A percentile compares a stretch with the other conserved stretches of the same genome.
Conservation (phyloP, 1,140 invertebrate genomes). For the Musca vetustissima region DNA sequence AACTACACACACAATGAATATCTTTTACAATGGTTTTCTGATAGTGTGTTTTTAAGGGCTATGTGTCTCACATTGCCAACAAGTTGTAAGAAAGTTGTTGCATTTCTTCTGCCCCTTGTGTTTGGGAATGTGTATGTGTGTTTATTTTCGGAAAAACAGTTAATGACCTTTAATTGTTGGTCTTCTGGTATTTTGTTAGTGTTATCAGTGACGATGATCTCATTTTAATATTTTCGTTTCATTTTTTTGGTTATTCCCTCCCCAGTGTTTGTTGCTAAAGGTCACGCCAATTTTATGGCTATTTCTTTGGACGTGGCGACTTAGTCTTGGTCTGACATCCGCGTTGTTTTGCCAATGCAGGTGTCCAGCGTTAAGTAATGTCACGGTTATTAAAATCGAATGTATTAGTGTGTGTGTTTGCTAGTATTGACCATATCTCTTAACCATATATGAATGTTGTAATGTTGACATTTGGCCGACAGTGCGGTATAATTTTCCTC, state of each 20-base stretch:
- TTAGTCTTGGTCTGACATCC: neutral
- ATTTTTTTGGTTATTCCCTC: neutral
- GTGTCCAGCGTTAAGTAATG: slow-evolving; percentile 10
- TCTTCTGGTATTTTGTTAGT: slow-evolving; percentile 10
- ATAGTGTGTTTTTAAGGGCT: no score
- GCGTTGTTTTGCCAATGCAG: slow-evolving; percentile 3
- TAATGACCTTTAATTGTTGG: slow-evolving; percentile 29
- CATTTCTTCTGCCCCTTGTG: no score
- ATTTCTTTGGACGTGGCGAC: neutral
- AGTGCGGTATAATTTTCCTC: no score
- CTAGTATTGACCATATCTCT: no score
- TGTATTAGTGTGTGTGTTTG: no score
- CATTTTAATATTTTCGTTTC: slow-evolving; percentile 9
- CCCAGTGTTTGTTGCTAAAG: slow-evolving; percentile 6
- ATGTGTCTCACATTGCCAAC: no score
- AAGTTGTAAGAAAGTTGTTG: no score
- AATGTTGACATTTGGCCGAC: no score
- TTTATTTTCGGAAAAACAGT: neutral
- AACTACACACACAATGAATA: no score
- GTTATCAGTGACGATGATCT: slow-evolving; percentile 19
- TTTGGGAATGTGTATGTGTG: no score
- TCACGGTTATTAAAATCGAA: slow-evolving; percentile 12
- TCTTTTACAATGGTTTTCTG: no score
- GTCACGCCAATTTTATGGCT: slow-evolving; percentile 25
- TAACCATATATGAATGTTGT: no score